Evolutionary conservation across 2,113 vertebrate species (phyloP).

Genomic region (Mionectes macconnelli): DNA sequence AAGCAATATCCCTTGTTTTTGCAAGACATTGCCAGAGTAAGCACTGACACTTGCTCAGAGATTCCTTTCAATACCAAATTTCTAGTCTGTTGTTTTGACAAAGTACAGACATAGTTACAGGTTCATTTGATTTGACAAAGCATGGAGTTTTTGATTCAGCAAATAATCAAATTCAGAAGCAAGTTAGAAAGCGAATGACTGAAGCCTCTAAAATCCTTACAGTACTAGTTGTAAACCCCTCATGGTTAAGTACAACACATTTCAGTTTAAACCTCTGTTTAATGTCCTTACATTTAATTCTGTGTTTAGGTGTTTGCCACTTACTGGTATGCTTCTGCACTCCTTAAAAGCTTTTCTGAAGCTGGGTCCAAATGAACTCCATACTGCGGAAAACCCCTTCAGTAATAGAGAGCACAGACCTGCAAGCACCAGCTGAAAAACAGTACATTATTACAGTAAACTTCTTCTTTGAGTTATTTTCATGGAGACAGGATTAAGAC

Average conservation of each 20-base stretch:
- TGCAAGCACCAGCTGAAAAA: not conserved
- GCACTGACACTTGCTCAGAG: not conserved
- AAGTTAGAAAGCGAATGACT: not conserved
- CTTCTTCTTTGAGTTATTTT: not conserved
- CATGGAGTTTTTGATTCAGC: not conserved
- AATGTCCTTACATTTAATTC: not conserved
- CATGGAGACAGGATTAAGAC: not conserved
- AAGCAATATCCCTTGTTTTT: not conserved
- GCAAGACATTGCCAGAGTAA: not conserved
- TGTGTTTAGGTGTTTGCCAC: not conserved
- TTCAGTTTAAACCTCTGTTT: not conserved
- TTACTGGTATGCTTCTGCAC: not conserved
- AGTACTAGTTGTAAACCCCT: not conserved
- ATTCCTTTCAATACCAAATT: not conserved
- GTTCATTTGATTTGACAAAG: not conserved
- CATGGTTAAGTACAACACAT: not conserved
- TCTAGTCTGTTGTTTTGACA: not conserved
- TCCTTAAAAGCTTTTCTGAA: not conserved
- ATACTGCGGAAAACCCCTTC: not conserved
- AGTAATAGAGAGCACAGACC: not conserved
- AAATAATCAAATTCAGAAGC: not conserved
- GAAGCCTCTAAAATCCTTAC: not conserved
- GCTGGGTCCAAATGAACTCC: not conserved
- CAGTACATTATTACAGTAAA: not conserved
- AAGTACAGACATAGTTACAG: not conserved